A percentile compares a stretch with the other conserved stretches of the same genome.
Evolutionary conservation across 1,140 invertebrate genomes (phyloP).

Genomic region (Zaprionus camerounensis): DNA sequence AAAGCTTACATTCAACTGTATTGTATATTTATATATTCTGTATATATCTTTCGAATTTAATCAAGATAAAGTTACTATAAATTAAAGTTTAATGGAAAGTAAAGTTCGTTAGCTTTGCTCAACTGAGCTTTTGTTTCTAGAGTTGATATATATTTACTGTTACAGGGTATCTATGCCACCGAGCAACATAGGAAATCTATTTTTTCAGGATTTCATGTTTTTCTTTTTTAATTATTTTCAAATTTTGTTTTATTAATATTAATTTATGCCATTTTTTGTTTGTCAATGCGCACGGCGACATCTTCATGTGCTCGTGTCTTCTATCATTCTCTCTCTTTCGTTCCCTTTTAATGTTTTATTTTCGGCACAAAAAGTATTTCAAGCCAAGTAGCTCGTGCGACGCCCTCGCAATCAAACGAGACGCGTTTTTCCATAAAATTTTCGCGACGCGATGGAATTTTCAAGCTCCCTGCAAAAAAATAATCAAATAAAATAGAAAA

Average conservation of each 20-base stretch:
- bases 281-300: slow-evolving; percentile 56
- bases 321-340: slow-evolving; percentile 3
- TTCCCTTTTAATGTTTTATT: slow-evolving; percentile 35
- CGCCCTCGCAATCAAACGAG: background rate
- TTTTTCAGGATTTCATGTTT: background rate
- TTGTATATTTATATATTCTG: too few species aligned
- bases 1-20: too few species aligned
- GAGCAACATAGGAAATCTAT: background rate
- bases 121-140: too few species aligned
- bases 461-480: slow-evolving; percentile 15
- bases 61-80: too few species aligned
- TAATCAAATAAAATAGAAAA: background rate
- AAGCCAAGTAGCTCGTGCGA: slow-evolving; percentile 46
- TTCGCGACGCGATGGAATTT: slow-evolving; percentile 31
- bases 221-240: slow-evolving; percentile 32
- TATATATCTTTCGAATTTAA: too few species aligned
- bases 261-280: slow-evolving; percentile 80
- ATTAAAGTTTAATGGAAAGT: too few species aligned
- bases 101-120: too few species aligned
- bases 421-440: slow-evolving; percentile 34
- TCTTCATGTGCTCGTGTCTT: slow-evolving; percentile 24
- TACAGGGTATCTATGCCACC: background rate
- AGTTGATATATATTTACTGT: too few species aligned
- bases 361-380: slow-evolving; percentile 49
- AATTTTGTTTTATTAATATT: slow-evolving; percentile 66